phyloP scores from a whole-genome alignment of 2,888 invertebrate species.

The Macrostomum cliftonense region DNA sequence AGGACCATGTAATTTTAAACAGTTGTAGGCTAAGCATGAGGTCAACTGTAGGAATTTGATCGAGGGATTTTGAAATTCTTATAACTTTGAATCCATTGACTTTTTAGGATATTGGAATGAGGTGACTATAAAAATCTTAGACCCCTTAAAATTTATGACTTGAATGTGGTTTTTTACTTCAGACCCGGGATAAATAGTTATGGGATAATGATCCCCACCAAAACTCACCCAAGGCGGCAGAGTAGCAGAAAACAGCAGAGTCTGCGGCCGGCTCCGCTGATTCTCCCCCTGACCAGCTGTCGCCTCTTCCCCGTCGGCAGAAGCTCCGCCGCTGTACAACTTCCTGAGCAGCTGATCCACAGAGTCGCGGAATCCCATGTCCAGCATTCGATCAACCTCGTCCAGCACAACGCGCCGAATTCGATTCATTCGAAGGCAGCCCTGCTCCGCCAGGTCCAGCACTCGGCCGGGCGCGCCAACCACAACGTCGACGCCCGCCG shows the following conservation, averaged over 20 bases:
- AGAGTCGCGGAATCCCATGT: slow-evolving; percentile 32
- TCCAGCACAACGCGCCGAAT: slow-evolving; percentile 31
- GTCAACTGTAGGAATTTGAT: too few species aligned
- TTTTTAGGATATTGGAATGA: too few species aligned
- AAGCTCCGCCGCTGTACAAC: slow-evolving; percentile 17
- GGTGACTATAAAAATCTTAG: too few species aligned
- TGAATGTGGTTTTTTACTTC: too few species aligned
- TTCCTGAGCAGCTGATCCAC: slow-evolving; percentile 25
- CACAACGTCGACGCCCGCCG: slow-evolving; percentile 25
- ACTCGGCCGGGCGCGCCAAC: slow-evolving; percentile 35
- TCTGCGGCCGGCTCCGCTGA: slow-evolving; percentile 29
- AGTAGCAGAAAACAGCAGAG: slow-evolving; percentile 34
- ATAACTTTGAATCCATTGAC: too few species aligned
- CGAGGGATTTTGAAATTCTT: too few species aligned
- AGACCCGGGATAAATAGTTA: too few species aligned
- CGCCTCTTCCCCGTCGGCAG: not conserved
- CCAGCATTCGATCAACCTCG: slow-evolving; percentile 34
- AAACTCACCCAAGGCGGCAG: slow-evolving; percentile 28
- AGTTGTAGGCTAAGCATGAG: too few species aligned
- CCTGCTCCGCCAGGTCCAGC: slow-evolving; percentile 22
- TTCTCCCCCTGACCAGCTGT: slow-evolving; percentile 4
- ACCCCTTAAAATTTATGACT: too few species aligned
- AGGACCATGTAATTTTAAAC: too few species aligned
- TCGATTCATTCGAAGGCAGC: slow-evolving; percentile 18
- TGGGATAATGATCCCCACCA: too few species aligned